Conservation (phyloP, 2,888 invertebrate genomes). For the Disparrhopalites patrizii region DNA sequence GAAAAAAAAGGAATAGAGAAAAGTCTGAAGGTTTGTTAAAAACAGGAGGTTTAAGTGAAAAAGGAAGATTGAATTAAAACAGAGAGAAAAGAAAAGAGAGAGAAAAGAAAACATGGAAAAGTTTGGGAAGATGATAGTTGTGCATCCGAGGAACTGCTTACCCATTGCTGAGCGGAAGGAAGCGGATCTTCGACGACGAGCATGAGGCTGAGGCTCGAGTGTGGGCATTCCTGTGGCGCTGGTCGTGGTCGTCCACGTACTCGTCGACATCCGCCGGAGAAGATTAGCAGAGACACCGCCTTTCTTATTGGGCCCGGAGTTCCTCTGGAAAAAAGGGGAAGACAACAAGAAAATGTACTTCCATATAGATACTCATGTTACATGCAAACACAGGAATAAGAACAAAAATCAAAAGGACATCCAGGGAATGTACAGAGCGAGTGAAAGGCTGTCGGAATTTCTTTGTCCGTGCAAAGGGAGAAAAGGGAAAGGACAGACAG, state of each 20-base stretch:
- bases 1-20: too few relatives aligned
- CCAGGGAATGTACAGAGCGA: neutral
- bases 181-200: conserved; percentile 52
- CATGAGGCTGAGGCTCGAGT: conserved; percentile 57
- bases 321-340: too few relatives aligned
- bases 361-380: neutral
- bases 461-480: too few relatives aligned
- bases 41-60: too few relatives aligned
- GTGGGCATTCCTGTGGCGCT: conserved; percentile 59
- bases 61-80: neutral
- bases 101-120: neutral
- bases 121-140: too few relatives aligned
- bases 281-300: conserved; percentile 47
- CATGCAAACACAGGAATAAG: neutral
- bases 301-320: conserved; percentile 38
- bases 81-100: neutral
- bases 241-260: conserved; percentile 56
- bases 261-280: conserved; percentile 54
- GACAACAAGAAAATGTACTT: too few relatives aligned
- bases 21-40: too few relatives aligned
- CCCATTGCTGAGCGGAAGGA: conserved; percentile 51
- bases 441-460: too few relatives aligned
- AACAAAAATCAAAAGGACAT: neutral
- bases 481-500: neutral
- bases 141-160: too few relatives aligned